Base-by-base conservation (phyloP, 2,113 vertebrate genomes). In the Albula glossodonta region DNA sequence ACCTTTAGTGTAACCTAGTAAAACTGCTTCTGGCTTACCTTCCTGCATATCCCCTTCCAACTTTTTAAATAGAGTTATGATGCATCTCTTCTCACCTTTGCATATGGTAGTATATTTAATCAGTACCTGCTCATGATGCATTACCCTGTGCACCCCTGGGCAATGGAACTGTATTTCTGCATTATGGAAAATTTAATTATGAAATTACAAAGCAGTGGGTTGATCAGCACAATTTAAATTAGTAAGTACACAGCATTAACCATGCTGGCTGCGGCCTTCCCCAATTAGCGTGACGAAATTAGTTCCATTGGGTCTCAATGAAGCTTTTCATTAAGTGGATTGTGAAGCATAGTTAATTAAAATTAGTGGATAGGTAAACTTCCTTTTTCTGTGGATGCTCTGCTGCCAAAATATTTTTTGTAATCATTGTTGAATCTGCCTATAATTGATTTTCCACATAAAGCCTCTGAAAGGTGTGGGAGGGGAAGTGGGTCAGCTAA, bases 331-430 rank as follows among this genome's bases (percentile, higher is more conserved):
- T 90, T 89, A 79, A 66, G 86, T 84, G 89, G 90, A 88, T 91
- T 83, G 88, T 82, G 87, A 90, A 89, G 90, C 88, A 87, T 84
- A 86, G 87, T 89, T 93, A 92, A 94, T 94, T 93, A 92, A 94
- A 92, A 91, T 84, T 84, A 84, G 82, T 88, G 87, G 86, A 90
- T 82, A 79, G 89, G 87, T 92, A 91, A 91, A 90, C 89, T 87
- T 86, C 82, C 82, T 7, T 79, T 83, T 70, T 86, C 31, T 8
- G 70, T 85, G 78, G 82, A 51, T 83, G 84, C 63, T 84, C 82
- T 13, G 49, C 79, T 83, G 88, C 91, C 88, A 90, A 85, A 91
- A 88, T 89, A 90, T 88, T 90, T 93, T 88, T 86, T 80, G 89
- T 86, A 88, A 90, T 92, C 83, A 85, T 80, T 86, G 90, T 87